Percentiles rank a stretch among this genome's conserved stretches.
These are phyloP conservation scores for Cylindroiulus punctatus DNA, from an alignment of 2,888 invertebrate genomes.

Conservation along the genomic window DNA sequence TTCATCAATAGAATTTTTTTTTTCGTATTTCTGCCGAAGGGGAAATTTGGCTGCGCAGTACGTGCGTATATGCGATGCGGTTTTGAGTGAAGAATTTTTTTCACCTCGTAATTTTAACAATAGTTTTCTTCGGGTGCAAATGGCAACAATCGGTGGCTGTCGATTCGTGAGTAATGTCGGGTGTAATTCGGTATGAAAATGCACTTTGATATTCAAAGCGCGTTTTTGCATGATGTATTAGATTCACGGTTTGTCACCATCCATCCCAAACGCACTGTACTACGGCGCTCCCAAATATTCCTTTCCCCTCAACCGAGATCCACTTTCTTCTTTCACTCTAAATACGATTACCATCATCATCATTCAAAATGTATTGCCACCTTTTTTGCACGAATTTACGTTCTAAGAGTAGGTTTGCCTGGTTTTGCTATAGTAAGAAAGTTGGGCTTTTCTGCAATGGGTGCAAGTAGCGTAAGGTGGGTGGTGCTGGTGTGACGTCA, in stretches of 20 bases:
- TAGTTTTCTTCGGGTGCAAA: background rate
- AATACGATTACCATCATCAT: slow-evolving; percentile 18
- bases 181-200: slow-evolving; percentile 18
- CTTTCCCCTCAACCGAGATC: background rate
- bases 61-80: background rate
- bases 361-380: slow-evolving; percentile 18
- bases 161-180: slow-evolving; percentile 18
- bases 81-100: slow-evolving; percentile 5
- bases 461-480: no score
- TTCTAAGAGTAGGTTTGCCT: background rate
- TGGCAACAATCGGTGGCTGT: background rate
- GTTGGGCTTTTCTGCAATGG: background rate
- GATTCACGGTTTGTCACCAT: slow-evolving; percentile 18
- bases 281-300: background rate
- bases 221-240: slow-evolving; percentile 16
- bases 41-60: background rate
- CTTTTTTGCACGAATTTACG: background rate
- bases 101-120: background rate
- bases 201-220: slow-evolving; percentile 18
- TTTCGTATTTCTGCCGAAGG: slow-evolving; percentile 18
- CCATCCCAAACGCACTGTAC: background rate
- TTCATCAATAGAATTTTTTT: background rate
- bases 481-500: no score
- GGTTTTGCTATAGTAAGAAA: background rate
- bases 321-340: slow-evolving; percentile 2